A percentile compares a stretch with the other conserved stretches of the same genome.
phyloP scores from a whole-genome alignment of 2,113 vertebrate genomes.

The rabbit (Oryctolagus cuniculus) region DNA sequence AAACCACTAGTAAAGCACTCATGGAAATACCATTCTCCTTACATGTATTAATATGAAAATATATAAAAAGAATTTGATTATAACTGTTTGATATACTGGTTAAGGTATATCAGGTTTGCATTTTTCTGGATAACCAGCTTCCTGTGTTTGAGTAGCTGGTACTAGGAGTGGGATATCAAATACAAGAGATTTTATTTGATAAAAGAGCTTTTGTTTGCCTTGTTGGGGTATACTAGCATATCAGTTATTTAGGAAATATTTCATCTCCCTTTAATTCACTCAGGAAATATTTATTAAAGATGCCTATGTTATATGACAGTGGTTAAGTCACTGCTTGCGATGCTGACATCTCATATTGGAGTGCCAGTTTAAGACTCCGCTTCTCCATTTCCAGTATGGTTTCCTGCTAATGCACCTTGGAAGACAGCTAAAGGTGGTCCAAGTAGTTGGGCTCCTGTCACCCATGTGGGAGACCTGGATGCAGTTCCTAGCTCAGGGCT shows the following conservation, averaged over 20 bases:
- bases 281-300: too few relatives aligned
- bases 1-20: neutral
- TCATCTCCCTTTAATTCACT: neutral
- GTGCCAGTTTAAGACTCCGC: too few relatives aligned
- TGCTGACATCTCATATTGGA: too few relatives aligned
- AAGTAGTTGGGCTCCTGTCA: too few relatives aligned
- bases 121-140: neutral
- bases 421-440: too few relatives aligned
- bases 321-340: too few relatives aligned
- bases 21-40: neutral
- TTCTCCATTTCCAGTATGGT: too few relatives aligned
- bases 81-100: neutral
- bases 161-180: neutral
- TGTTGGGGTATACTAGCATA: neutral
- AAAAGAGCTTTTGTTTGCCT: neutral
- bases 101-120: neutral
- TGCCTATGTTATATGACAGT: too few relatives aligned
- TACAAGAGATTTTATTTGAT: neutral
- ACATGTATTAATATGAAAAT: neutral
- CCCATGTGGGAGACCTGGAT: too few relatives aligned
- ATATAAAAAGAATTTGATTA: neutral
- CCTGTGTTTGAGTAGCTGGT: neutral
- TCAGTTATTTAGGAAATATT: neutral
- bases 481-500: too few relatives aligned
- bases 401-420: too few relatives aligned